A percentile compares a stretch with the other conserved stretches of the same genome.
phyloP scores from a whole-genome alignment of 2,797 vertebrate genomes.

The Myripristis jacobus region DNA sequence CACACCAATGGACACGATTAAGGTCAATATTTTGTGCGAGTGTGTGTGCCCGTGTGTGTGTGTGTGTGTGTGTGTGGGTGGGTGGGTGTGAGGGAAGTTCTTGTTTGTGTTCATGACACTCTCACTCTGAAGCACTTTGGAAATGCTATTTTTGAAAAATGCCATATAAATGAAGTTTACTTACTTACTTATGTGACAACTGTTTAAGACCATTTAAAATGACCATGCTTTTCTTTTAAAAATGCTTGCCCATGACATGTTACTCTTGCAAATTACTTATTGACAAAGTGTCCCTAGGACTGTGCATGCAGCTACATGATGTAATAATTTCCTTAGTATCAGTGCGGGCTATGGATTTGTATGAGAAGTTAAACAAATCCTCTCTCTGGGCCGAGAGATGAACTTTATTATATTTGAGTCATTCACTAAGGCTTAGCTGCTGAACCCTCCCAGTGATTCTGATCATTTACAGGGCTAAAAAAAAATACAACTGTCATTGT shows the following conservation, averaged over 20 bases:
- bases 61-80: no score
- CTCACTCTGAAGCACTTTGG: no score
- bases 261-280: conserved; percentile 63
- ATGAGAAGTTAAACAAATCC: conserved; percentile 45
- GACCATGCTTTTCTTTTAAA: conserved; percentile 47
- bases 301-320: conserved; percentile 33
- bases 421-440: conserved; percentile 33
- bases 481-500: not conserved
- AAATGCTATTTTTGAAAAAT: no score
- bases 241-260: conserved; percentile 32
- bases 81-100: not conserved
- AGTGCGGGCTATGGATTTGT: conserved; percentile 34
- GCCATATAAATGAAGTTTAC: no score
- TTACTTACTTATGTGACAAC: no score
- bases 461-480: not conserved
- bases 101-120: not conserved
- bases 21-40: conserved; percentile 34
- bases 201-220: no score
- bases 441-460: not conserved
- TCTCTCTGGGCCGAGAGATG: conserved; percentile 27
- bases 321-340: conserved; percentile 50
- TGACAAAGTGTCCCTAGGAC: conserved; percentile 50
- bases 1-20: conserved; percentile 62
- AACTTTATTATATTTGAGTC: conserved; percentile 46
- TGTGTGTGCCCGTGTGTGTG: conserved; percentile 5